These are phyloP conservation scores for Adela reaumurella DNA, from an alignment of 2,888 invertebrate species.

Conservation along the genomic window DNA sequence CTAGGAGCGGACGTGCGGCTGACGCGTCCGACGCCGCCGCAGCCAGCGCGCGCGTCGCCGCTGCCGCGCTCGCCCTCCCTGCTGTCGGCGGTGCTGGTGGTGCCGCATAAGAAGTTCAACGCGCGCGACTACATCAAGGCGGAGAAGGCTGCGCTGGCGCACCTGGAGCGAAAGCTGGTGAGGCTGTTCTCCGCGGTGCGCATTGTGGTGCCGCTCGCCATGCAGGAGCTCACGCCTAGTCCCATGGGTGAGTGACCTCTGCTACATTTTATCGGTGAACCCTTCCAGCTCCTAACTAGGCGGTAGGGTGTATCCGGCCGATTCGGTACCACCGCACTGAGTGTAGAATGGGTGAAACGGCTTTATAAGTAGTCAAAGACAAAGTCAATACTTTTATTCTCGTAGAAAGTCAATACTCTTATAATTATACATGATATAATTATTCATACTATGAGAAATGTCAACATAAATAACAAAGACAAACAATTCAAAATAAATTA, in stretches of 20 bases:
- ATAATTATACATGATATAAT: too few species aligned
- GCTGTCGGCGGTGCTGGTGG: slow-evolving; percentile 66
- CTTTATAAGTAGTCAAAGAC: too few species aligned
- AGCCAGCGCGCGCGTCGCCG: slow-evolving; percentile 40
- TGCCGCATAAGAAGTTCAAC: slow-evolving; percentile 74
- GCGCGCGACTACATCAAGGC: slow-evolving; percentile 70
- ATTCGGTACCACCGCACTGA: too few species aligned
- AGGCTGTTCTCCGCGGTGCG: slow-evolving; percentile 67
- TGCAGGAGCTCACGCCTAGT: slow-evolving; percentile 72
- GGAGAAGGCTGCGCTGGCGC: slow-evolving; percentile 63
- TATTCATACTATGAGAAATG: too few species aligned
- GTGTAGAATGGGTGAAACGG: too few species aligned
- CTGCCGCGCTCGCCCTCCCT: slow-evolving; percentile 48
- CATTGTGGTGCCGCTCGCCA: slow-evolving; percentile 64
- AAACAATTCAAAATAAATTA: too few species aligned
- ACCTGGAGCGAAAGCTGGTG: slow-evolving; percentile 60
- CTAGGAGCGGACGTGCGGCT: slow-evolving; percentile 29
- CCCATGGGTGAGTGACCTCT: slow-evolving; percentile 62
- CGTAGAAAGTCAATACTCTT: too few species aligned
- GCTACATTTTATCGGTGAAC: not conserved
- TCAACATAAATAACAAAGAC: too few species aligned
- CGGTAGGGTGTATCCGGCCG: too few species aligned
- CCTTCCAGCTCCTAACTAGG: too few species aligned
- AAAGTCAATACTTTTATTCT: too few species aligned
- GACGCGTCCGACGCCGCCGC: slow-evolving; percentile 26